Evolutionary conservation across 1,140 invertebrate species (phyloP), one percentile per base, ranked within the genome.

Genomic region (Apis laboriosa): DNA sequence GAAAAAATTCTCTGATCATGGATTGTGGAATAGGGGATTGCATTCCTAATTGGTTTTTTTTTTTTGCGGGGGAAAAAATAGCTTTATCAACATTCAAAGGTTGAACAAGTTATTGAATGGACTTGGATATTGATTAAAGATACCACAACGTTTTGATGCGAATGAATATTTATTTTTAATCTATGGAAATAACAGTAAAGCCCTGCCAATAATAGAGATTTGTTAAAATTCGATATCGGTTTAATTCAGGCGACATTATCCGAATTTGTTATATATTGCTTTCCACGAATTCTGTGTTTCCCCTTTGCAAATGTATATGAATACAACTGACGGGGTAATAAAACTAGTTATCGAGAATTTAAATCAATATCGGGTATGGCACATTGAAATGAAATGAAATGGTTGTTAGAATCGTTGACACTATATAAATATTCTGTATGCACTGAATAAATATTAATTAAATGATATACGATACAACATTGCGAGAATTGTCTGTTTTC

Each of bases 21-120:
- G 28, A 84, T 84, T 75, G 80, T 72, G 86, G 63, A 58, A 76
- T 83, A 17, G 24, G 58, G 58, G 67, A 34, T 58, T 72, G 70
- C 61, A 60, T 43, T 76, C 43, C 43, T 77, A 55, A 28, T 80
- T 81, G 2, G 1, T 63, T 51, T 24, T 9, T 49, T 49, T n/a
- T 24, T 17, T 0, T 24, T 9, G 60, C 60, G 53, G 66, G 28
- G 53, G 49, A 56, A 56, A 77, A 77, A 70, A 77, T n/a, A 24
- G 64, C 51, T 34, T 28, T 19, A 11, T 15, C 9, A 1, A 34
- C 51, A 56, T 56, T 56, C 19, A 61, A 34, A 12, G 56, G 28
- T 66, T 34, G 77, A 83, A 83, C 58, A 34, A 76, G 56, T 64
- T 80, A 66, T 74, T 72, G 43, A 58, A 55, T n/a, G 58, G 9